Evolutionary conservation across 2,797 vertebrate genomes (phyloP).

Genomic region (Leptoclinus maculatus): DNA sequence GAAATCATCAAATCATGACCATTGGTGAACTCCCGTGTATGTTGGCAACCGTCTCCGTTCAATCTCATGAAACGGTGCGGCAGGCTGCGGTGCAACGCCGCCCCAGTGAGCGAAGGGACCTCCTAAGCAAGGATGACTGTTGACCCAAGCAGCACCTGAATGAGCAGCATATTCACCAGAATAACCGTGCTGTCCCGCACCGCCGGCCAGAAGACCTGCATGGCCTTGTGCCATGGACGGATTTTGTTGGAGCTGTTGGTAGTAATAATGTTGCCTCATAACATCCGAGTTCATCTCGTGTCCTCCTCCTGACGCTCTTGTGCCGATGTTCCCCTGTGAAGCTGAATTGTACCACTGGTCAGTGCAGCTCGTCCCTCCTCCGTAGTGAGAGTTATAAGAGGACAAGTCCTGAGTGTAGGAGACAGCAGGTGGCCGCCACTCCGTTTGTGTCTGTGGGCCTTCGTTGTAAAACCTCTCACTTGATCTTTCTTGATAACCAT

Average conservation of each 20-base stretch:
- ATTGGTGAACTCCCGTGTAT: not conserved
- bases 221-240: not conserved
- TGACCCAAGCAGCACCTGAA: not conserved
- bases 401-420: constrained; percentile 2
- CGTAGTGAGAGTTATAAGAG: not conserved
- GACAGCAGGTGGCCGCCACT: not conserved
- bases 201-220: not conserved
- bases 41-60: not conserved
- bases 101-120: not conserved
- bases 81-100: not conserved
- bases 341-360: constrained; percentile 13
- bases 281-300: not conserved
- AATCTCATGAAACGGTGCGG: not conserved
- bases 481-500: not conserved
- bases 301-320: not conserved
- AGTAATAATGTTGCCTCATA: not conserved
- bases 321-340: not conserved
- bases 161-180: constrained; percentile 1
- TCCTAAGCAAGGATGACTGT: not conserved
- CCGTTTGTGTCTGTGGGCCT: not conserved
- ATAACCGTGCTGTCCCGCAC: not conserved
- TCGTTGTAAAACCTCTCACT: not conserved
- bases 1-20: not conserved
- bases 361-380: not conserved
- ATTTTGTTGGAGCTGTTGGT: constrained; percentile 20